A percentile compares a stretch with the other conserved stretches of the same genome.
These are phyloP conservation scores for Alexandromys fortis DNA, from an alignment of 2,113 vertebrate genomes.

Conservation along the genomic window DNA sequence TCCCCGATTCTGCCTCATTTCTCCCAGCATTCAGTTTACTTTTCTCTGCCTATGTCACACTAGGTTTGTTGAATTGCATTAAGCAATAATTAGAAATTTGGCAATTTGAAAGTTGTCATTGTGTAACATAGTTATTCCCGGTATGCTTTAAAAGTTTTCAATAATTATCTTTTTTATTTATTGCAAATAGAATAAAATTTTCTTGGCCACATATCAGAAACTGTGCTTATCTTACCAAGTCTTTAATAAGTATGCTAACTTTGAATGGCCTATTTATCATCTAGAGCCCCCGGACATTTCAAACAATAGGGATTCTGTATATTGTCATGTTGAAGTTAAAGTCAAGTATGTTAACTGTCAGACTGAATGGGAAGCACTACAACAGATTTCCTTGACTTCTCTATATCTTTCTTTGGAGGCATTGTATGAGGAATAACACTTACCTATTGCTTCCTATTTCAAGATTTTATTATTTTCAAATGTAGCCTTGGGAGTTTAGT, in stretches of 20 bases:
- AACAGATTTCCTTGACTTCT: not conserved
- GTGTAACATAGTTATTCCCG: not conserved
- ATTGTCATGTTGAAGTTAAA: not conserved
- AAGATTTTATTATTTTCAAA: conserved; percentile 38
- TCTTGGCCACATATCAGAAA: conserved; percentile 53
- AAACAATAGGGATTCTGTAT: not conserved
- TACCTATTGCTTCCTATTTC: not conserved
- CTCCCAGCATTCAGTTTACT: too few relatives aligned
- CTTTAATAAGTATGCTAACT: conserved; percentile 43
- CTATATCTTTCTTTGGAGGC: not conserved
- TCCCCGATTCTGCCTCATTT: too few relatives aligned
- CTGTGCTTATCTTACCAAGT: not conserved
- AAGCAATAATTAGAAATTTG: not conserved
- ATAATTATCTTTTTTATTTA: conserved; percentile 46
- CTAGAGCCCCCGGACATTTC: not conserved
- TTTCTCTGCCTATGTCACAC: not conserved
- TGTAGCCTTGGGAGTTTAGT: not conserved
- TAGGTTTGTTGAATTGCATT: not conserved
- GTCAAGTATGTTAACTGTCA: not conserved
- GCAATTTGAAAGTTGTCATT: conserved; percentile 22
- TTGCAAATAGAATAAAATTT: conserved; percentile 58
- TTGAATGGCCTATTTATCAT: conserved; percentile 40
- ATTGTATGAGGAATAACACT: not conserved
- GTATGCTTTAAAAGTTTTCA: conserved; percentile 35
- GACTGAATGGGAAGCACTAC: not conserved